phyloP scores from a whole-genome alignment of 1,140 invertebrate species.

The Ptiloglossa arizonensis region DNA sequence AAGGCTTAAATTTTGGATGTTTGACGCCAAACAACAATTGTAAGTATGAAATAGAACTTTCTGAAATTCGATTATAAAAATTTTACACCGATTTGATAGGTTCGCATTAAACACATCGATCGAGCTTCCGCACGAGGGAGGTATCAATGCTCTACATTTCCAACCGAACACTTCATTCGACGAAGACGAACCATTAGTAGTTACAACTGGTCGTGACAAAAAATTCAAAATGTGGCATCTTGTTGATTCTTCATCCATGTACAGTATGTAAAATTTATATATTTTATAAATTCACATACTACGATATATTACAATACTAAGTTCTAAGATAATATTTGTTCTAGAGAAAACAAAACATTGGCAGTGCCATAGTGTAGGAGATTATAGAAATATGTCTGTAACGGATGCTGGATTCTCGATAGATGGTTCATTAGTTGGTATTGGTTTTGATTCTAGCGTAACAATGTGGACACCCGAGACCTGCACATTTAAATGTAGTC shows the following conservation, averaged over 20 bases:
- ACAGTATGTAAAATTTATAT: constrained; percentile 76
- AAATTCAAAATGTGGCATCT: constrained; percentile 90
- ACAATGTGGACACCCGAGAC: constrained; percentile 87
- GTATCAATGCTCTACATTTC: constrained; percentile 85
- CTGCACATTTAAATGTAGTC: constrained; percentile 82
- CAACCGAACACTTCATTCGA: constrained; percentile 81
- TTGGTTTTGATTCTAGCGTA: constrained; percentile 86
- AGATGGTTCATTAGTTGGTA: constrained; percentile 90
- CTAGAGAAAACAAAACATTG: constrained; percentile 83
- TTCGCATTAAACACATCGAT: constrained; percentile 89
- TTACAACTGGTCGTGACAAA: constrained; percentile 87
- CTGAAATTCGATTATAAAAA: constrained; percentile 14
- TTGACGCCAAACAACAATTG: constrained; percentile 84
- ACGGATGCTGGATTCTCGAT: constrained; percentile 86
- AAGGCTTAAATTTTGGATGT: constrained; percentile 91
- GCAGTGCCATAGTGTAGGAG: constrained; percentile 86
- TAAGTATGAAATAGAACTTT: constrained; percentile 73
- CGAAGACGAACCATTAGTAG: constrained; percentile 81
- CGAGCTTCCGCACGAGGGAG: constrained; percentile 87
- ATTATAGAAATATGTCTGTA: constrained; percentile 84
- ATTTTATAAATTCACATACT: constrained; percentile 40
- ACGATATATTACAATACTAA: constrained; percentile 13
- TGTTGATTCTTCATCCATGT: constrained; percentile 81
- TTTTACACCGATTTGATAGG: constrained; percentile 76
- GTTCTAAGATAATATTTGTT: constrained; percentile 58